These are phyloP conservation scores for Lates japonicus DNA, from an alignment of 2,797 vertebrate species.

Conservation along the genomic window DNA sequence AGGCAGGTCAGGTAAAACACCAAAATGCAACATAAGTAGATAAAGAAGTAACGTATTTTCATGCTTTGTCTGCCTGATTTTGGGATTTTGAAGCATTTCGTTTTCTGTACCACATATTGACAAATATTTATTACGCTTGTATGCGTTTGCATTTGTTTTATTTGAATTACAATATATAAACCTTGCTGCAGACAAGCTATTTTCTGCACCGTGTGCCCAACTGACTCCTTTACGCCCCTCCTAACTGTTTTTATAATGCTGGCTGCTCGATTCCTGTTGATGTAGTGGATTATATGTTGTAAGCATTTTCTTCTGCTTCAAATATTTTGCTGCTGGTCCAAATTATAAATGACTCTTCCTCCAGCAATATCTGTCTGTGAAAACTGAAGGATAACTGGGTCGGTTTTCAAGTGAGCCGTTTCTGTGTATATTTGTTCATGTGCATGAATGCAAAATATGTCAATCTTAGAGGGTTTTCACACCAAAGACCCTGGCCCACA, in stretches of 20 bases:
- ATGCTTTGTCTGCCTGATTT: not conserved
- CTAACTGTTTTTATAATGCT: conserved; percentile 4
- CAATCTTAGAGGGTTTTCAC: too few species aligned
- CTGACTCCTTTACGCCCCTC: conserved; percentile 5
- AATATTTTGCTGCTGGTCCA: conserved; percentile 28
- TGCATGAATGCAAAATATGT: too few species aligned
- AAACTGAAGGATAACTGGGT: too few species aligned
- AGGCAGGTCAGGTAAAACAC: conserved; percentile 20
- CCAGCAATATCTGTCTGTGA: conserved; percentile 6
- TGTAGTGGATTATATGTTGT: conserved; percentile 13
- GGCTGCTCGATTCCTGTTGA: conserved; percentile 24
- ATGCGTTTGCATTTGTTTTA: not conserved
- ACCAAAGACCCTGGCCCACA: too few species aligned
- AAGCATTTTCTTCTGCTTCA: conserved; percentile 30
- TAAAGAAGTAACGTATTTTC: not conserved
- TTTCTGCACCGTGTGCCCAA: not conserved
- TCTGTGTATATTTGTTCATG: not conserved
- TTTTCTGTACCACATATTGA: not conserved
- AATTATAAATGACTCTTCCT: conserved; percentile 24
- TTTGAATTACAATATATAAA: not conserved
- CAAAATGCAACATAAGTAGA: not conserved
- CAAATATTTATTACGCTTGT: not conserved
- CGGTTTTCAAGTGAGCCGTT: too few species aligned
- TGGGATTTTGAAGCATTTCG: not conserved
- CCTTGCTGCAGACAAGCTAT: not conserved